Conservation (phyloP, 1,140 invertebrate genomes). For the Caenorhabditis tropicalis region DNA sequence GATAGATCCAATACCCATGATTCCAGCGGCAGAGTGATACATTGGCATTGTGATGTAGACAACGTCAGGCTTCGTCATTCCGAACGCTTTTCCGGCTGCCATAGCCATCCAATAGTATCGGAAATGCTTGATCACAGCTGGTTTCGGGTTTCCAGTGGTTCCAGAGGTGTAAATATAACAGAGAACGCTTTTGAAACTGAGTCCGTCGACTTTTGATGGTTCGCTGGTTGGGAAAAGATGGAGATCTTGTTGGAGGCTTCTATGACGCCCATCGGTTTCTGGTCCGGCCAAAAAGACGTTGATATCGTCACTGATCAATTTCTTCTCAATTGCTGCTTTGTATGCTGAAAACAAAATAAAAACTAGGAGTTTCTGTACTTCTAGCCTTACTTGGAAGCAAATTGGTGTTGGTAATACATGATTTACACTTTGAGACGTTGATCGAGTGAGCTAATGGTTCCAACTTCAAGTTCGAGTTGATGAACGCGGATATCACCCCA, state of each 20-base stretch:
- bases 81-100: slow-evolving; percentile 59
- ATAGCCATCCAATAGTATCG: slow-evolving; percentile 60
- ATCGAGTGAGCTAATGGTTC: slow-evolving; percentile 81
- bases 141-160: slow-evolving; percentile 72
- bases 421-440: slow-evolving; percentile 57
- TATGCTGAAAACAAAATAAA: not conserved
- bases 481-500: slow-evolving; percentile 83
- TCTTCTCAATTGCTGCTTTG: slow-evolving; percentile 32
- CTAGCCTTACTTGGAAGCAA: slow-evolving; percentile 56
- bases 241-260: slow-evolving; percentile 4
- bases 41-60: slow-evolving; percentile 88
- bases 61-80: slow-evolving; percentile 76
- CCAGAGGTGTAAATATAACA: slow-evolving; percentile 73
- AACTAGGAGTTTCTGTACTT: not conserved
- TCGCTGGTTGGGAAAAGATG: slow-evolving; percentile 3
- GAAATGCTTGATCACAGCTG: slow-evolving; percentile 70
- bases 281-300: slow-evolving; percentile 7
- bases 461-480: slow-evolving; percentile 84
- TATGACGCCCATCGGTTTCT: slow-evolving; percentile 2
- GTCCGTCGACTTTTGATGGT: not conserved
- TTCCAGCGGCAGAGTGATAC: slow-evolving; percentile 91
- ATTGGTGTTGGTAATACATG: slow-evolving; percentile 50
- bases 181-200: slow-evolving; percentile 63
- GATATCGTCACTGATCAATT: not conserved
- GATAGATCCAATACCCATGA: slow-evolving; percentile 78